These are phyloP conservation scores for Bradypus variegatus DNA, from an alignment of 2,797 vertebrate species.

Conservation along the genomic window DNA sequence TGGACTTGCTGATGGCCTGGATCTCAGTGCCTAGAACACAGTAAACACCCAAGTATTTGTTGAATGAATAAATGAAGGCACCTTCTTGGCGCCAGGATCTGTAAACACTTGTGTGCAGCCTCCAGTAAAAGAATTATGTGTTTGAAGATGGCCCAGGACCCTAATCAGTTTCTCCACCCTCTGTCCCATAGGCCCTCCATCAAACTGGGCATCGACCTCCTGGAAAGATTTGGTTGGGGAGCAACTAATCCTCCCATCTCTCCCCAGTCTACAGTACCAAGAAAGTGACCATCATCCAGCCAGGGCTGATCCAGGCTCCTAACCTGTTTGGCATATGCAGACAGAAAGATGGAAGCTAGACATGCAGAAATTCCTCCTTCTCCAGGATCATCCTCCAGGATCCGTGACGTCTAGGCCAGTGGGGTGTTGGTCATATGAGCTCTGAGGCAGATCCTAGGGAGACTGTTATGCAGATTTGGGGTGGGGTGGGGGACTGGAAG, in stretches of 20 bases:
- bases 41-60: slow-evolving; percentile 12
- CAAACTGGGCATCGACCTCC: background rate
- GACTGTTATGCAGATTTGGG: background rate
- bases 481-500: background rate
- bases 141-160: background rate
- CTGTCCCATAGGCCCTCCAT: too few relatives aligned
- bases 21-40: slow-evolving; percentile 14
- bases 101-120: background rate
- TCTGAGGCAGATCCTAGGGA: background rate
- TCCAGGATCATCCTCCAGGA: background rate
- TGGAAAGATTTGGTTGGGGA: background rate
- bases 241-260: background rate
- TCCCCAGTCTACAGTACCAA: background rate
- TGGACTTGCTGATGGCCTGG: slow-evolving; percentile 17
- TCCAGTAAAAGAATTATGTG: background rate
- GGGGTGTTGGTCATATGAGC: background rate
- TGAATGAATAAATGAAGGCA: background rate
- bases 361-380: background rate
- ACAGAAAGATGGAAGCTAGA: slow-evolving; percentile 20
- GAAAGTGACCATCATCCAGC: background rate
- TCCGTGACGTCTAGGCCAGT: background rate
- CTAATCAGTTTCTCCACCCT: background rate
- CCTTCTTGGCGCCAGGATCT: background rate
- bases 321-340: background rate
- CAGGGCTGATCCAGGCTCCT: background rate